Evolutionary conservation across 2,797 vertebrate species (phyloP).

Genomic region (Lagodon rhomboides): DNA sequence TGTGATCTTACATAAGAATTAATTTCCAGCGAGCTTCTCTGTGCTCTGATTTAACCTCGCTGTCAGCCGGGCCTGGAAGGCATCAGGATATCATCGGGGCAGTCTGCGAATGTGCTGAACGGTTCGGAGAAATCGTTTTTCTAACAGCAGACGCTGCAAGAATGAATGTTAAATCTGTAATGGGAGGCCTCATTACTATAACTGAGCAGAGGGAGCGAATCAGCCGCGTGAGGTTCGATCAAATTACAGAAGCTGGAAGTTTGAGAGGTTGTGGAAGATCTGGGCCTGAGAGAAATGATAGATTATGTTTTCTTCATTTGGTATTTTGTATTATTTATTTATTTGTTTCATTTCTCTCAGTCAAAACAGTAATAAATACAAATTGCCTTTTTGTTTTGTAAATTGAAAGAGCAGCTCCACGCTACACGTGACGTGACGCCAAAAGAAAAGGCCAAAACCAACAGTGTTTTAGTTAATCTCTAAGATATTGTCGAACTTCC

Average conservation of each 20-base stretch:
- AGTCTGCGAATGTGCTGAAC: conserved; percentile 19
- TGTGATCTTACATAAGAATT: conserved; percentile 34
- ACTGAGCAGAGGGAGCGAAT: conserved; percentile 1
- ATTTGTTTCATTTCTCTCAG: background rate
- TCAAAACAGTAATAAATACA: background rate
- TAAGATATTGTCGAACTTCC: too few relatives aligned
- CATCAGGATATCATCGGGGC: conserved; percentile 34
- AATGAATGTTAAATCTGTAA: background rate
- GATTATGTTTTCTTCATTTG: background rate
- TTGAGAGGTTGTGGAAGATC: background rate
- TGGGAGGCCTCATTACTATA: conserved; percentile 20
- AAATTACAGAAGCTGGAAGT: background rate
- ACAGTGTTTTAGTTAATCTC: too few relatives aligned
- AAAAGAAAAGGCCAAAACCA: background rate
- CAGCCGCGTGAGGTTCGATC: conserved; percentile 13
- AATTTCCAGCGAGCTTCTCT: conserved; percentile 1
- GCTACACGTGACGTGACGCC: background rate
- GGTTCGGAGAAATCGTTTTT: conserved; percentile 20
- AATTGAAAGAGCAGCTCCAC: background rate
- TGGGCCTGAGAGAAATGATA: background rate
- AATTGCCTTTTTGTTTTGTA: background rate
- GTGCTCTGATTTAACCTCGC: conserved; percentile 15
- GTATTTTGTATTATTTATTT: background rate
- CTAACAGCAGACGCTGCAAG: conserved; percentile 25
- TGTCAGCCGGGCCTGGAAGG: conserved; percentile 21